A percentile compares a stretch with the other conserved stretches of the same genome.
Evolutionary conservation across 2,797 vertebrate genomes (phyloP).

Genomic region (Lepus townsendii): DNA sequence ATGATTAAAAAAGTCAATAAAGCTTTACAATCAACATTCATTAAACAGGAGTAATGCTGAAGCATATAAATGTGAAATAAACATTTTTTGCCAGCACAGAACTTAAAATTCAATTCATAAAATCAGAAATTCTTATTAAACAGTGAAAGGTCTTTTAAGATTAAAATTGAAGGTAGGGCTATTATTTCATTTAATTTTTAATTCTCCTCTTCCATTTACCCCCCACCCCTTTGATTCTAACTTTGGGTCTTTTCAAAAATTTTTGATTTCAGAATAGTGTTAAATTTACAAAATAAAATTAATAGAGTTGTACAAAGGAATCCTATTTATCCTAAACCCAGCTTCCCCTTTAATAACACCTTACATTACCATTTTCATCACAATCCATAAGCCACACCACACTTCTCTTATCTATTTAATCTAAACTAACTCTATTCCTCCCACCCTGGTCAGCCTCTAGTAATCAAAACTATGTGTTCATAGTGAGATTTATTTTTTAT

Average conservation of each 20-base stretch:
- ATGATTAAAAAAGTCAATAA: neutral
- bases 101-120: slow-evolving; percentile 23
- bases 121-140: neutral
- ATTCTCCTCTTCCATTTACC: neutral
- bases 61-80: slow-evolving; percentile 7
- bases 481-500: too few relatives aligned
- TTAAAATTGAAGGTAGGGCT: neutral
- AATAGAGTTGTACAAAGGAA: too few relatives aligned
- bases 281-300: too few relatives aligned
- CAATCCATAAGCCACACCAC: too few relatives aligned
- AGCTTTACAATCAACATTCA: neutral
- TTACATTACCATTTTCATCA: too few relatives aligned
- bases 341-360: too few relatives aligned
- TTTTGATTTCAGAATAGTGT: too few relatives aligned
- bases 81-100: neutral
- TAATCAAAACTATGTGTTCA: too few relatives aligned
- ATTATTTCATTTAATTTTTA: neutral
- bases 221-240: neutral
- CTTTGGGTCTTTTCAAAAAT: neutral
- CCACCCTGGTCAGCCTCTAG: too few relatives aligned
- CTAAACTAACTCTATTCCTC: too few relatives aligned
- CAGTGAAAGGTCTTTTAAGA: neutral
- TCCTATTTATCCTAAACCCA: too few relatives aligned
- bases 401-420: too few relatives aligned
- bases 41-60: neutral